A percentile compares a stretch with the other conserved stretches of the same genome.
phyloP scores from a whole-genome alignment of 2,113 vertebrate genomes.

The Himantopus leucocephalus region DNA sequence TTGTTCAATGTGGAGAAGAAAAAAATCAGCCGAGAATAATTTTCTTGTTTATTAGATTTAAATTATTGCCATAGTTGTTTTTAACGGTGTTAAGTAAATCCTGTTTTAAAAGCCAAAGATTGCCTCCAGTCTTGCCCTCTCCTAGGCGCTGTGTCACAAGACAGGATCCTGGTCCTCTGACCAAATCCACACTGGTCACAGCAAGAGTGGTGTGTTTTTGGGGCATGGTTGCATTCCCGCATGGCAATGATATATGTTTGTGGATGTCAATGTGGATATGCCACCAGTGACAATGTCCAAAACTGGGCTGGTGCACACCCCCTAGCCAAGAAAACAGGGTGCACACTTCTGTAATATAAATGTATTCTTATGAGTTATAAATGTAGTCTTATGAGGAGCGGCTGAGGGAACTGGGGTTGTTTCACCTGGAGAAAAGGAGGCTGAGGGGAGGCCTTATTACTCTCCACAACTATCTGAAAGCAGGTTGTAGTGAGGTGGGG shows the following conservation, averaged over 20 bases:
- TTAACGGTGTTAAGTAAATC: not conserved
- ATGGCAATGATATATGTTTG: fast-evolving
- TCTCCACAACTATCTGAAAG: not conserved
- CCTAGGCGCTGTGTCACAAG: not conserved
- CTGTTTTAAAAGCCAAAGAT: not conserved
- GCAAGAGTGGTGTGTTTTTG: not conserved
- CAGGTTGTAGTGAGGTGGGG: not conserved
- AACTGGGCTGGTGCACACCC: not conserved
- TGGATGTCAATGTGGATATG: not conserved
- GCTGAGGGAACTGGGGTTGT: not conserved
- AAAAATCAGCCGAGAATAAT: not conserved
- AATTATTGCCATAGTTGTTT: not conserved
- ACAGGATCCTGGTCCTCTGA: not conserved
- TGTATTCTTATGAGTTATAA: not conserved
- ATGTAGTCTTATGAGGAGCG: not conserved
- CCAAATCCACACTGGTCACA: not conserved
- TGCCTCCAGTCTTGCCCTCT: not conserved
- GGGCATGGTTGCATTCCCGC: fast-evolving
- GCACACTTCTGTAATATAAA: not conserved
- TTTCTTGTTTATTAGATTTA: not conserved
- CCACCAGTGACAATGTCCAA: not conserved
- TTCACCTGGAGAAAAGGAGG: not conserved
- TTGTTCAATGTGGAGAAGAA: not conserved
- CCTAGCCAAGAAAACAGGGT: not conserved
- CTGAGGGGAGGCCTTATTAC: not conserved